Evolutionary conservation across 1,140 invertebrate species (phyloP).

Genomic region (Xylocopa sonorina): DNA sequence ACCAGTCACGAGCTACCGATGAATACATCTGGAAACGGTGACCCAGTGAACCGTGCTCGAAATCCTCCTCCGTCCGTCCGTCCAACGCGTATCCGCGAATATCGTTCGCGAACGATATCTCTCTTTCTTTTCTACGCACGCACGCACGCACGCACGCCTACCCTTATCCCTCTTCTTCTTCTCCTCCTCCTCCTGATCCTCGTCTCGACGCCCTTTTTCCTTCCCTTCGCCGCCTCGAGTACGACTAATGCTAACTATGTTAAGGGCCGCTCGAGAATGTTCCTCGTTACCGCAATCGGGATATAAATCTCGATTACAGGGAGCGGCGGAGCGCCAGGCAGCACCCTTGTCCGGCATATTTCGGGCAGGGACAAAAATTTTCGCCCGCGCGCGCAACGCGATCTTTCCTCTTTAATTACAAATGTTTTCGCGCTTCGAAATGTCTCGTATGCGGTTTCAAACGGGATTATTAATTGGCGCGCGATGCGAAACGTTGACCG

Average conservation of each 20-base stretch:
- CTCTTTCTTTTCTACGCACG: neutral
- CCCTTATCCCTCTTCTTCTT: neutral
- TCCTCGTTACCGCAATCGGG: conserved; percentile 64
- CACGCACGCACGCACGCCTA: too few relatives aligned
- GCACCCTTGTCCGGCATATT: conserved; percentile 40
- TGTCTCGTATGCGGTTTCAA: too few relatives aligned
- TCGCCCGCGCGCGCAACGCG: too few relatives aligned
- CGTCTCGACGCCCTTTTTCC: too few relatives aligned
- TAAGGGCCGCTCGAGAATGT: conserved; percentile 58
- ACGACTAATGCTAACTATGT: conserved; percentile 62
- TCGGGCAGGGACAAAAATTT: conserved; percentile 55
- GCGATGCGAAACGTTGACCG: conserved; percentile 1
- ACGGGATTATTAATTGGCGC: conserved; percentile 1
- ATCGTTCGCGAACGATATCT: too few relatives aligned
- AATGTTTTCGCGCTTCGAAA: too few relatives aligned
- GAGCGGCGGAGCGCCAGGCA: neutral
- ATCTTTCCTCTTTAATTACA: too few relatives aligned
- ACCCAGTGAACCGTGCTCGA: conserved; percentile 13
- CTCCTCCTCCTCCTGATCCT: too few relatives aligned
- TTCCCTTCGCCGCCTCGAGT: conserved; percentile 21
- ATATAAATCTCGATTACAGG: conserved; percentile 69
- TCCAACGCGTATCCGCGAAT: too few relatives aligned
- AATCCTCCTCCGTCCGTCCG: neutral
- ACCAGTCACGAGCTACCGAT: conserved; percentile 36
- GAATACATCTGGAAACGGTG: conserved; percentile 53